Evolutionary conservation across 2,113 vertebrate genomes (phyloP).

Genomic region (Chunga burmeisteri): DNA sequence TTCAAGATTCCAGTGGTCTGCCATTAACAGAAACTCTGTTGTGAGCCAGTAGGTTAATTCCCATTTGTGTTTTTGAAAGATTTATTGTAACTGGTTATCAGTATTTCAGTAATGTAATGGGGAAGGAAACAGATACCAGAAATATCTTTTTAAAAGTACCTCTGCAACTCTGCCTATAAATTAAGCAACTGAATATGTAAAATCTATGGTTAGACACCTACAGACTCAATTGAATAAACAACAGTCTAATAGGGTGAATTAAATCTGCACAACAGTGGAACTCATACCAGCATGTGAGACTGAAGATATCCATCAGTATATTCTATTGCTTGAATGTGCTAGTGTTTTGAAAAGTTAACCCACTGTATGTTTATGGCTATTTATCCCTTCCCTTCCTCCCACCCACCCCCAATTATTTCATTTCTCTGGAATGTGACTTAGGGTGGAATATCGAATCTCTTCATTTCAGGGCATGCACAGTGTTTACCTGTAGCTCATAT

Average conservation of each 20-base stretch:
- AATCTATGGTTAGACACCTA: slow-evolving; percentile 29
- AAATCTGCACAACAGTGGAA: background rate
- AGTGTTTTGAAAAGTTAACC: slow-evolving; percentile 25
- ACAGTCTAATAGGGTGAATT: background rate
- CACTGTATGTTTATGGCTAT: slow-evolving; percentile 24
- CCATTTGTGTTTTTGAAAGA: background rate
- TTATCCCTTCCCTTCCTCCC: background rate
- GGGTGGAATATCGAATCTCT: slow-evolving; percentile 11
- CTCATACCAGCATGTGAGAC: background rate
- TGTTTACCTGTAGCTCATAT: slow-evolving; percentile 4
- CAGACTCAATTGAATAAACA: slow-evolving; percentile 28
- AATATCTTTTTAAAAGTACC: background rate
- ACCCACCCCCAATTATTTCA: slow-evolving; percentile 34
- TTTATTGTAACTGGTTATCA: background rate
- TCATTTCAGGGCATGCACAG: slow-evolving; percentile 6
- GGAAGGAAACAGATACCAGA: background rate
- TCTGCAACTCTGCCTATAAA: background rate
- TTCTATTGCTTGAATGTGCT: background rate
- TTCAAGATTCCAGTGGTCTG: background rate
- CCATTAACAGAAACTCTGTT: background rate
- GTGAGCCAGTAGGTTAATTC: background rate
- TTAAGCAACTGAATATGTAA: slow-evolving; percentile 16
- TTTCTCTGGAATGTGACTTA: slow-evolving; percentile 64
- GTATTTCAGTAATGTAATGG: background rate
- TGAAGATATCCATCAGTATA: slow-evolving; percentile 19